A percentile compares a stretch with the other conserved stretches of the same genome.
Evolutionary conservation across 2,113 vertebrate genomes (phyloP).

Genomic region (Microcebus jonahi): DNA sequence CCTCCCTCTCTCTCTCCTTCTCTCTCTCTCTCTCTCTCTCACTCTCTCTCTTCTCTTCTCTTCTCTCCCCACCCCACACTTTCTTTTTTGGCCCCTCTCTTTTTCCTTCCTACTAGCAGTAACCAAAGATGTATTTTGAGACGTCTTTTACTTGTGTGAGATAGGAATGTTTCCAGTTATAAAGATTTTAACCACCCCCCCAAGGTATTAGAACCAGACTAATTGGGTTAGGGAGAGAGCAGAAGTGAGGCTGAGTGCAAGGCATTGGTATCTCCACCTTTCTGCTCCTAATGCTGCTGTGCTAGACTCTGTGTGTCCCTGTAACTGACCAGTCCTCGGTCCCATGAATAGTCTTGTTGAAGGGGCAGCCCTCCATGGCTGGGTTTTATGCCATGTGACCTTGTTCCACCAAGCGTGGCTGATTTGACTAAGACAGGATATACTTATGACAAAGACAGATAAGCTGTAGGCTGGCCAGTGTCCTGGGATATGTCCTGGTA

Average conservation of each 20-base stretch:
- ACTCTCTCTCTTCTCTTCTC: accelerated
- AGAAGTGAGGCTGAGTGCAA: neutral
- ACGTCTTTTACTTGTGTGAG: constrained; percentile 35
- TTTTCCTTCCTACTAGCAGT: neutral
- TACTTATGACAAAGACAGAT: neutral
- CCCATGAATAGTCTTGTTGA: neutral
- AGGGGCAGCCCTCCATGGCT: neutral
- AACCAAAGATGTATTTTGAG: neutral
- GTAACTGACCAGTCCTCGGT: neutral
- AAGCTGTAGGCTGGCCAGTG: neutral
- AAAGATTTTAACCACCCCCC: neutral
- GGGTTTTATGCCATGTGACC: neutral
- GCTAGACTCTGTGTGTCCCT: neutral
- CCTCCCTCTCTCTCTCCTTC: accelerated
- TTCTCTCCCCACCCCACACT: too few species aligned
- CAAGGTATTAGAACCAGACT: neutral
- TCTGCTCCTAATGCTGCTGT: neutral
- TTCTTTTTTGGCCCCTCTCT: neutral
- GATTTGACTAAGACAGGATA: neutral
- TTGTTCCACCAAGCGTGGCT: constrained; percentile 13
- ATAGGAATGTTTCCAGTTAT: neutral
- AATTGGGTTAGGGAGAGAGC: neutral
- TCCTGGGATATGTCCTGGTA: neutral
- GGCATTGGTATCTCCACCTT: neutral
- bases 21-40: too few species aligned